Conservation (phyloP, 2,797 vertebrate genomes). For the Malacoraja senta region DNA sequence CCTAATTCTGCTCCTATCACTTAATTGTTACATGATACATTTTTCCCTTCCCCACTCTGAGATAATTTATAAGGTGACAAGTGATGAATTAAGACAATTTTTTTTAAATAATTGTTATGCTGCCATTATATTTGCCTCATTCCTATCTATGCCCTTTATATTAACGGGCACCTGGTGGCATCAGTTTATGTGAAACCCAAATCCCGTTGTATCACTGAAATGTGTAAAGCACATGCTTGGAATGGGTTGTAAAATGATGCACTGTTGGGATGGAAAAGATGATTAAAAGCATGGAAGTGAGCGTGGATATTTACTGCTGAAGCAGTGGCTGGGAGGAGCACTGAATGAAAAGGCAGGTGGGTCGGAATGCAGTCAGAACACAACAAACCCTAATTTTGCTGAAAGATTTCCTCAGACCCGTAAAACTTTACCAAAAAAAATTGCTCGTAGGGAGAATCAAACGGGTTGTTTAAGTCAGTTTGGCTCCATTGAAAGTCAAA, state of each 20-base stretch:
- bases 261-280: background rate
- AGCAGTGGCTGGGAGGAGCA: background rate
- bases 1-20: too few species aligned
- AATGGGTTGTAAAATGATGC: background rate
- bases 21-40: background rate
- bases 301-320: background rate
- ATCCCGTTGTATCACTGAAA: background rate
- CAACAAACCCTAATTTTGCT: background rate
- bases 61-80: background rate
- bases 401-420: background rate
- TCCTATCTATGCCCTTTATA: background rate
- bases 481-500: background rate
- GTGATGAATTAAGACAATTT: background rate
- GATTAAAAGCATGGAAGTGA: background rate
- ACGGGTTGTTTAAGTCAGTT: background rate
- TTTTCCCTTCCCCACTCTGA: background rate
- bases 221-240: background rate
- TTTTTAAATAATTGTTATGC: background rate
- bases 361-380: background rate
- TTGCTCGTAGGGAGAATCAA: background rate
- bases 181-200: background rate
- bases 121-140: slow-evolving; percentile 3
- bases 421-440: too few species aligned
- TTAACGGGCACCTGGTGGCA: background rate
- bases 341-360: background rate